These are phyloP conservation scores for Melitaea cinxia DNA, from an alignment of 1,140 invertebrate species.

Conservation along the genomic window DNA sequence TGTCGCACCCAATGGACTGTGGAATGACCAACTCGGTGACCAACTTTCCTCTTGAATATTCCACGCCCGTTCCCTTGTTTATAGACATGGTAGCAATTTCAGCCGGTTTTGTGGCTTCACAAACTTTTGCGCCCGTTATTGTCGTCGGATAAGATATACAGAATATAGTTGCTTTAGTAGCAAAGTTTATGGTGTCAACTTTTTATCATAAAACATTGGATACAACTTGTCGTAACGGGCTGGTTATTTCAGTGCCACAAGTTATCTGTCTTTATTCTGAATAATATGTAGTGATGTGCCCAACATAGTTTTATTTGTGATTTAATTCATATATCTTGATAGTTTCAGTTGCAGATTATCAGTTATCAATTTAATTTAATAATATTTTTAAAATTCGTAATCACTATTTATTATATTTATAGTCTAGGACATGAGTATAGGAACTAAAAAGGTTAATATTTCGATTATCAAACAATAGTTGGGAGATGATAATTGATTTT, in stretches of 20 bases:
- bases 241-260: constrained; percentile 12
- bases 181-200: constrained; percentile 40
- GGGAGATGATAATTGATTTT: no score
- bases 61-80: constrained; percentile 61
- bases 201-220: constrained; percentile 34
- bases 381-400: no score
- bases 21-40: constrained; percentile 30
- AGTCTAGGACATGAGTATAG: no score
- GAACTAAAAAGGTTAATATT: no score
- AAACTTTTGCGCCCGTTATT: constrained; percentile 59
- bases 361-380: no score
- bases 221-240: constrained; percentile 16
- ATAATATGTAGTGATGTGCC: no score
- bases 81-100: constrained; percentile 58
- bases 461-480: no score
- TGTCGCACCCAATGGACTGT: constrained; percentile 59
- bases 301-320: no score
- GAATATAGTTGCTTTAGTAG: constrained; percentile 39
- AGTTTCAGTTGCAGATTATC: no score
- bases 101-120: constrained; percentile 57
- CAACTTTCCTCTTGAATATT: constrained; percentile 76
- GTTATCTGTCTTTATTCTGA: no score
- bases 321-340: no score
- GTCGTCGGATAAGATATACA: constrained; percentile 51
- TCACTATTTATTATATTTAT: no score